A percentile compares a stretch with the other conserved stretches of the same genome.
These are phyloP conservation scores for Magallana gigas DNA, from an alignment of 1,140 invertebrate species.

Conservation along the genomic window DNA sequence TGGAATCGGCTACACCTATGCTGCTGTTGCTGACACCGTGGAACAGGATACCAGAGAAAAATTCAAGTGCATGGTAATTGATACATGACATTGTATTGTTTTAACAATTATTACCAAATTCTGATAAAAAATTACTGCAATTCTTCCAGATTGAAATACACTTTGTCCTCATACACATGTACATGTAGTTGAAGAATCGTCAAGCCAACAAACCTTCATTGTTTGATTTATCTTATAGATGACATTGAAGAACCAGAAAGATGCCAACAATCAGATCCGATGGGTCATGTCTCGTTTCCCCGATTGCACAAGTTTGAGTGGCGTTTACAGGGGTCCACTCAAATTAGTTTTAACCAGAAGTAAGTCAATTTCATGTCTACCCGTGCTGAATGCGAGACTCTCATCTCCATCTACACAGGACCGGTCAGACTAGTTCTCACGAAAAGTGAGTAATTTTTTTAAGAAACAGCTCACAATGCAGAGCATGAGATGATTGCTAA, in stretches of 20 bases:
- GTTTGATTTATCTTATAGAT: constrained; percentile 63
- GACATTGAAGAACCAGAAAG: constrained; percentile 77
- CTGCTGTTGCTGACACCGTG: constrained; percentile 83
- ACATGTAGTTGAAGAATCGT: no score
- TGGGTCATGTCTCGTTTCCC: constrained; percentile 77
- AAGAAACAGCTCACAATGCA: no score
- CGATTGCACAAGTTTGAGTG: constrained; percentile 81
- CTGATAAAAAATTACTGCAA: no score
- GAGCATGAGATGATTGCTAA: no score
- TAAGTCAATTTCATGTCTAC: constrained; percentile 65
- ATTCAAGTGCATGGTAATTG: constrained; percentile 76
- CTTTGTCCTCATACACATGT: no score
- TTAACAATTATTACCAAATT: no score
- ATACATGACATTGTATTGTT: no score
- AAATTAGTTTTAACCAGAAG: constrained; percentile 92
- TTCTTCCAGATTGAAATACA: no score
- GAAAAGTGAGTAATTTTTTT: not conserved
- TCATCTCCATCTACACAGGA: no score
- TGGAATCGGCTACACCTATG: constrained; percentile 71
- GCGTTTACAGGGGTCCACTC: constrained; percentile 93
- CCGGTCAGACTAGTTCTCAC: no score
- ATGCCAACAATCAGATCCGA: constrained; percentile 73
- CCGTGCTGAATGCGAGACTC: no score
- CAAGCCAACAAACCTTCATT: no score
- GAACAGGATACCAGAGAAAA: constrained; percentile 71